Conservation (phyloP, 2,797 vertebrate species). For the Melanotaenia nigrans region DNA sequence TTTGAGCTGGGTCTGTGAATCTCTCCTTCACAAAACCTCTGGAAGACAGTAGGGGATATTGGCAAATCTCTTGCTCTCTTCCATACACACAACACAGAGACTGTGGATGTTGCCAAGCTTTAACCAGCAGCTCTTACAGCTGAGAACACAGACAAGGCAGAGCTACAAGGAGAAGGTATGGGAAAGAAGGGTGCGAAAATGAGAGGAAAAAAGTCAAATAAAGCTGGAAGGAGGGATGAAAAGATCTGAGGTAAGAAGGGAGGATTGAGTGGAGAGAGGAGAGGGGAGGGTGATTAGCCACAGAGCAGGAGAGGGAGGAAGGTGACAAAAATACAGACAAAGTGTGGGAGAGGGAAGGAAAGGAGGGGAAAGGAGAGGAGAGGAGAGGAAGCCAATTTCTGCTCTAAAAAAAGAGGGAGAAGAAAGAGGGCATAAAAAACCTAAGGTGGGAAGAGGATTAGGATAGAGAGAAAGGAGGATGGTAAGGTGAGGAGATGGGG, state of each 20-base stretch:
- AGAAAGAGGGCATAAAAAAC: constrained; percentile 20
- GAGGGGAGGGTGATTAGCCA: constrained; percentile 2
- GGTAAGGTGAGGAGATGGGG: neutral
- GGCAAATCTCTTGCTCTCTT: constrained; percentile 39
- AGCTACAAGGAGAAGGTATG: constrained; percentile 20
- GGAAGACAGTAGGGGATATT: constrained; percentile 64
- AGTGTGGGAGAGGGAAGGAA: neutral
- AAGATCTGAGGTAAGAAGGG: constrained; percentile 15
- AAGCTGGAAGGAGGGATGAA: constrained; percentile 31
- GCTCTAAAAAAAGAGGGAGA: neutral
- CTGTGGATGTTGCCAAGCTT: constrained; percentile 56
- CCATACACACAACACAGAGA: constrained; percentile 21
- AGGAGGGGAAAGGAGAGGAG: neutral
- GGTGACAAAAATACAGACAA: constrained; percentile 6
- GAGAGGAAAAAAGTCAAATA: neutral
- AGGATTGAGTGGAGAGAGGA: constrained; percentile 1
- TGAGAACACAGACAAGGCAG: constrained; percentile 45
- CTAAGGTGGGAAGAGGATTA: constrained; percentile 21
- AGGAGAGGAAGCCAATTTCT: neutral
- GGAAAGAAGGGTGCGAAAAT: neutral
- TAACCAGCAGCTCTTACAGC: constrained; percentile 59
- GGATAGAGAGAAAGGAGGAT: constrained; percentile 20
- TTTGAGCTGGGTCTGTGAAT: constrained; percentile 18
- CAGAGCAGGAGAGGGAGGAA: constrained; percentile 1
- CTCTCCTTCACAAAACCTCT: constrained; percentile 74